Evolutionary conservation across 2,888 invertebrate genomes (phyloP).

Genomic region (Myopa tessellatipennis): DNA sequence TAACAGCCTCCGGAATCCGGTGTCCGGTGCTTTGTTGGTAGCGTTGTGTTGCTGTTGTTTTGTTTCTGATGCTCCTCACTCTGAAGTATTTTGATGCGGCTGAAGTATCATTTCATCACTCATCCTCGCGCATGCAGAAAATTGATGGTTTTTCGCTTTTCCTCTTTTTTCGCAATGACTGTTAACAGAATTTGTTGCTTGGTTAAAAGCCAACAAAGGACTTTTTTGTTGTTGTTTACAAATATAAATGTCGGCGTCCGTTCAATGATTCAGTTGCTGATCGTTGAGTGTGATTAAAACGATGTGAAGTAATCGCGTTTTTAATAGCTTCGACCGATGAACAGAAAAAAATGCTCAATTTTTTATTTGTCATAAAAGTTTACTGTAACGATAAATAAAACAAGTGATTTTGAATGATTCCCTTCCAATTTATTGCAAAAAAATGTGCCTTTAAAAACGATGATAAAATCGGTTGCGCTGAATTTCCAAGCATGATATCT

Average conservation of each 20-base stretch:
- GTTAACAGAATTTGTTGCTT: background rate
- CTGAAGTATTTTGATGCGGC: background rate
- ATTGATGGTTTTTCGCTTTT: background rate
- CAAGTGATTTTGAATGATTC: too few species aligned
- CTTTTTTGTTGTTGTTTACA: background rate
- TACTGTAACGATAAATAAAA: too few species aligned
- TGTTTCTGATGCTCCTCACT: background rate
- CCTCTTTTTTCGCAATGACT: background rate
- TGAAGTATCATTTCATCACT: slow-evolving; percentile 18
- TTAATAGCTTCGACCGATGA: background rate
- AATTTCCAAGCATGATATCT: too few species aligned
- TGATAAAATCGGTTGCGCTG: too few species aligned
- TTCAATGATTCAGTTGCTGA: slow-evolving; percentile 8
- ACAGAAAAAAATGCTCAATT: background rate
- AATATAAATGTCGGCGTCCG: background rate
- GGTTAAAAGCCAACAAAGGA: background rate
- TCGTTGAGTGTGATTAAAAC: slow-evolving; percentile 14
- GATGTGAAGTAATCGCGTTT: slow-evolving; percentile 8
- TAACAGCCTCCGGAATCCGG: background rate
- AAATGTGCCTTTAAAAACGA: too few species aligned
- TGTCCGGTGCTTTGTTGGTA: background rate
- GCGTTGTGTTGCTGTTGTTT: background rate
- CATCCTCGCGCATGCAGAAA: background rate
- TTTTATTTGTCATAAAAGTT: too few species aligned
- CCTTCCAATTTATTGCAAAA: too few species aligned